Percentiles rank a stretch among this genome's conserved stretches.
These are phyloP conservation scores for Scolopax mira DNA, from an alignment of 2,113 vertebrate species.

Conservation along the genomic window DNA sequence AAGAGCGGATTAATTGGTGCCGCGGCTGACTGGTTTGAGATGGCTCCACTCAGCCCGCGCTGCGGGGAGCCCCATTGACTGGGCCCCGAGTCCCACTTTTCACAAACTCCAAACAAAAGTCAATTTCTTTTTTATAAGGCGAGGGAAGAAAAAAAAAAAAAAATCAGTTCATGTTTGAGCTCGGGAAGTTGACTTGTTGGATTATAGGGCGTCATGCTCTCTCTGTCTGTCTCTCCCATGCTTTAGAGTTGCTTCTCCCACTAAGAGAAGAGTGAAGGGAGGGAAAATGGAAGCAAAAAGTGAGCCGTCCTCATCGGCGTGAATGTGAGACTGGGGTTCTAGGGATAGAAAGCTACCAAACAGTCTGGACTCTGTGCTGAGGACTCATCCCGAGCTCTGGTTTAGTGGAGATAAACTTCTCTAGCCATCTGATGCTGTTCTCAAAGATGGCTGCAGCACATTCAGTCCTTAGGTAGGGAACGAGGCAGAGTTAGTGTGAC, in stretches of 20 bases:
- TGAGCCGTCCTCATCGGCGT: not conserved
- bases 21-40: constrained; percentile 98
- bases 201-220: constrained; percentile 74
- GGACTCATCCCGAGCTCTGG: not conserved
- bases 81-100: constrained; percentile 99
- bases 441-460: not conserved
- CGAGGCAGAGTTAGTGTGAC: not conserved
- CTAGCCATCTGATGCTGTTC: not conserved
- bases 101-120: constrained; percentile 99
- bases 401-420: not conserved
- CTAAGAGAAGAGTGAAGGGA: constrained; percentile 23
- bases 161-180: constrained; percentile 89
- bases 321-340: not conserved
- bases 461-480: not conserved
- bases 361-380: not conserved
- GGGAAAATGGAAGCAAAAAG: constrained; percentile 10
- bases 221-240: constrained; percentile 67
- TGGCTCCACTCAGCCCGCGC: constrained; percentile 98
- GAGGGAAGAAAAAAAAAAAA: constrained; percentile 70
- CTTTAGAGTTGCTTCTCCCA: constrained; percentile 70
- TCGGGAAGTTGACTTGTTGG: constrained; percentile 90
- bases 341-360: not conserved
- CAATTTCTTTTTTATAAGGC: constrained; percentile 98
- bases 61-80: constrained; percentile 98
- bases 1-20: constrained; percentile 99